Base-by-base conservation (phyloP, 2,888 invertebrate genomes). In the Mystacides longicornis region DNA sequence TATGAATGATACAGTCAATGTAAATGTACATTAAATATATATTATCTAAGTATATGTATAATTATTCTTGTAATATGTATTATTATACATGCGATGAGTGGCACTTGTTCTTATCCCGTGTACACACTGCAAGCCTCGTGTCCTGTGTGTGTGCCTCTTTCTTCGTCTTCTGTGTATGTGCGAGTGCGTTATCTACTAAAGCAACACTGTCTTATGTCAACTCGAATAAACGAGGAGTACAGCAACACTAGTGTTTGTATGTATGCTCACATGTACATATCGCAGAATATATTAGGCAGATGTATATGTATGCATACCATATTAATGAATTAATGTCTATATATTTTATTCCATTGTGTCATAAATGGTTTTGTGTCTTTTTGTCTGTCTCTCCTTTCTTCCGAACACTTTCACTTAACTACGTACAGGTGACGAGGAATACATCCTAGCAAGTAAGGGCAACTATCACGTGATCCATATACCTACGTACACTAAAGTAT, bases 381-480 rank as follows among this genome's bases (percentile, higher is more conserved):
- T 57, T 65, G 61, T 62, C 61, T 62, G 58, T 63, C 58, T 58
- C 63, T 37, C 63, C 59, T 62, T 60, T 60, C 61, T 64, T 62
- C 62, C 63, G 54, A 59, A 55, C 58, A 55, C 58, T 46, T 58
- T 57, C 54, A 54, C 58, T 49, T 58, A 49, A 53, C 57, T 54
- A 54, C 63, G 62, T 64, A 63, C 68, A 81, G 81, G 79, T 73
- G 81, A 81, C 74, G 81, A 61, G 57, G 61, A 81, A 73, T 79
- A 75, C 79, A 76, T 77, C 68, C 76, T 78, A 69, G 68, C 81
- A 81, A 81, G 81, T 81, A 81, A 81, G 81, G 80, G 73, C 64
- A 65, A 67, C 66, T 68, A 52, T 59, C 56, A 53, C 55, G 57
- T 56, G 57, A 54, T 55, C 52, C 59, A 52, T 49, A 43, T 55